Evolutionary conservation across 2,113 vertebrate species (phyloP).

Genomic region (Myotis brandtii): DNA sequence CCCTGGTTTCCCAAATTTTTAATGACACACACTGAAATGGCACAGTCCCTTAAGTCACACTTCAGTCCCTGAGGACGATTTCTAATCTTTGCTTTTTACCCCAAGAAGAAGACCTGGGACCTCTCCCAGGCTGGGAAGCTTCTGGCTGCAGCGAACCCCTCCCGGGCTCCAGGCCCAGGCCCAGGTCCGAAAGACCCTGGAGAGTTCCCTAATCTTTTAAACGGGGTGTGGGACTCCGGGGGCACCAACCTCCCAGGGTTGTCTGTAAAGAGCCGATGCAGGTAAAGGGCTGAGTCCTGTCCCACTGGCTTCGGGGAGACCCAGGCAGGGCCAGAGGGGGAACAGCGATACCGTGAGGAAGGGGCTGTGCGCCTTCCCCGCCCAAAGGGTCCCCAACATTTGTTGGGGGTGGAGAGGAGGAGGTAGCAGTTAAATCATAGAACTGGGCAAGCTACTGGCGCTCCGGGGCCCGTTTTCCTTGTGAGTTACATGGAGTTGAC

Average conservation of each 20-base stretch:
- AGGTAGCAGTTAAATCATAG: not conserved
- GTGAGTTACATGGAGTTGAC: not conserved
- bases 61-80: not conserved
- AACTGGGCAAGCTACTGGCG: no score
- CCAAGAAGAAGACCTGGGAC: not conserved
- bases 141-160: not conserved
- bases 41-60: not conserved
- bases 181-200: not conserved
- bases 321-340: not conserved
- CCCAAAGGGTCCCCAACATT: not conserved
- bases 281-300: not conserved
- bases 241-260: not conserved
- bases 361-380: not conserved
- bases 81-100: not conserved
- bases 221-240: no score
- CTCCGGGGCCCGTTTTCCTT: not conserved
- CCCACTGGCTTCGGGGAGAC: not conserved
- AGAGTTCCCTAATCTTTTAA: not conserved
- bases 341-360: not conserved
- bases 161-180: not conserved
- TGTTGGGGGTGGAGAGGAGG: rapidly evolving
- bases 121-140: not conserved
- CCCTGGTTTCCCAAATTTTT: not conserved
- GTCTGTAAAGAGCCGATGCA: not conserved
- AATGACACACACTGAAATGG: not conserved